Base-by-base conservation (phyloP, 2,888 invertebrate species). In the Drosophila engyochracea region DNA sequence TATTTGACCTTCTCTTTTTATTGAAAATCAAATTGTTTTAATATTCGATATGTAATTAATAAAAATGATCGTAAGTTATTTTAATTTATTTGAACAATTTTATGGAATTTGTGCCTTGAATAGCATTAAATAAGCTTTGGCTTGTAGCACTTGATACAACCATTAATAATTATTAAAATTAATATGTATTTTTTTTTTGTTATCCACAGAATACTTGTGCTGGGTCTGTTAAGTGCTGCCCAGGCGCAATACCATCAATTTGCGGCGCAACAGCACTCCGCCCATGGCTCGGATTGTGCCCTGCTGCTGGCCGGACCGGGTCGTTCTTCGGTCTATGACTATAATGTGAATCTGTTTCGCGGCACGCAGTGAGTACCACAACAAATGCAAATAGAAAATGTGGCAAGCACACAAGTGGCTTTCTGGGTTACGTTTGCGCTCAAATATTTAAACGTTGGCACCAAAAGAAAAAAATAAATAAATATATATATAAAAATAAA, bases 261-360 rank as follows among this genome's bases (percentile, higher is more conserved):
- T 72, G 91, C 91, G 44, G 85, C 91, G 53, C 91, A 89, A 19
- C 76, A 92, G 49, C 92, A 93, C 60, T 90, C 93, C 55, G 82
- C 91, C 41, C 84, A 91, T 71, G 94, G 94, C 71, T 94, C 94
- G 35, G 97, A 97, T 89, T 97, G 97, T 93, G 97, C 97, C 10
- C 94, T 97, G 53, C 94, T 97, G 85, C 94, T 98, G 76, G 95
- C 95, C 76, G 96, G 97, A 16, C 96, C 96, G 0, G 97, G 97
- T 67, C 95, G 97, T 87, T 96, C 97, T 79, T 97, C 96, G 69
- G 95, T 96, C 22, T 97, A 96, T 90, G 97, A 98, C 94, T 97
- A 97, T 93, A 96, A 96, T 90, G 95, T 97, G 86, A 97, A 97
- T 94, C 94, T 97, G 74, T 95, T 98, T 58, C 95, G 97, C 87